Evolutionary conservation across 2,113 vertebrate species (phyloP).

Genomic region (Chaetodon auriga): DNA sequence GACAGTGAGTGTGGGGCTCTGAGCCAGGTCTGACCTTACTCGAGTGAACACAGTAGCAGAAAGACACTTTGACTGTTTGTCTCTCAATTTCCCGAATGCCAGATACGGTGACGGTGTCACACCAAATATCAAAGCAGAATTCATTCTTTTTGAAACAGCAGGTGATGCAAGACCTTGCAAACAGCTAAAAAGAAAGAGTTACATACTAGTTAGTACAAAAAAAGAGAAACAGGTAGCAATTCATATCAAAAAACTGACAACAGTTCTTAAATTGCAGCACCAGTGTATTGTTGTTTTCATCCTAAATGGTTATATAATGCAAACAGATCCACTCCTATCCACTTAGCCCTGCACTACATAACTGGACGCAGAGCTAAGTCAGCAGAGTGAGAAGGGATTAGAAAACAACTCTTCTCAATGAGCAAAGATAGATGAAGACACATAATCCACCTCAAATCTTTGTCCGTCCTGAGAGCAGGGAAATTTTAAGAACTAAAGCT

Average conservation of each 20-base stretch:
- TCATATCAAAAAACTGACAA: background rate
- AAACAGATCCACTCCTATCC: constrained; percentile 23
- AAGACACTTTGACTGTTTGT: background rate
- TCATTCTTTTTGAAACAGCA: background rate
- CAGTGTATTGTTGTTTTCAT: background rate
- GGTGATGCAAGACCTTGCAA: background rate
- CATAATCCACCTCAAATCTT: constrained; percentile 44
- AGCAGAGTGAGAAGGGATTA: constrained; percentile 60
- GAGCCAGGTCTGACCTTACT: constrained; percentile 8
- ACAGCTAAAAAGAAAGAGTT: background rate
- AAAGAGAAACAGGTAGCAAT: background rate
- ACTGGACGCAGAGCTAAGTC: constrained; percentile 26
- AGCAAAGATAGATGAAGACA: constrained; percentile 26
- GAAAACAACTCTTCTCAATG: constrained; percentile 53
- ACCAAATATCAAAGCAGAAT: background rate
- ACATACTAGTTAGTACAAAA: background rate
- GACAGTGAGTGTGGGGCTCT: constrained; percentile 6
- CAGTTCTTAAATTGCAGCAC: constrained; percentile 5
- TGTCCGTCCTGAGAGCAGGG: constrained; percentile 1
- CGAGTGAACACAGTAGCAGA: background rate
- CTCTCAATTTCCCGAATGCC: background rate
- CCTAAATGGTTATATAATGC: constrained; percentile 12
- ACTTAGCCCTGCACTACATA: constrained; percentile 16
- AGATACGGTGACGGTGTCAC: background rate
- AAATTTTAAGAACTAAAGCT: constrained; percentile 38